Evolutionary conservation across 1,140 invertebrate species (phyloP), one percentile per base, ranked within the genome.

Genomic region (Hycleus phaleratus): DNA sequence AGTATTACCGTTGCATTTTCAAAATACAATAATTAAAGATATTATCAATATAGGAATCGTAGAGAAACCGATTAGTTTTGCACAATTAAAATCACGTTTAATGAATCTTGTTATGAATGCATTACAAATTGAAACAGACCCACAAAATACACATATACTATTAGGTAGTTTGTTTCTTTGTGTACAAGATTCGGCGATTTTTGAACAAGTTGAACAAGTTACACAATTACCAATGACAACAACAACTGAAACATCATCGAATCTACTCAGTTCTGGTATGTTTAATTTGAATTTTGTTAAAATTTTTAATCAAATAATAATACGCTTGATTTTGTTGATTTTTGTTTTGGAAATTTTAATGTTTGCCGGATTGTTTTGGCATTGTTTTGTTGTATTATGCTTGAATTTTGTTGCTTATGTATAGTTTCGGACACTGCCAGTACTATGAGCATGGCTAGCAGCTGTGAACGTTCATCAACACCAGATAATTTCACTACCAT

Each of bases 1-100:
- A 38, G 86, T 90, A 26, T 79, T 97, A 59, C 95, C 95, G 0
- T 77, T 96, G 43, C 94, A 97, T 77, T 96, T 95, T 72, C 87
- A 88, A 77, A 88, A 85, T 68, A 74, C 92, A 45, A 75, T 81
- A 7, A 90, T 92, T 26, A 85, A 88, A 52, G 88, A 91, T 71
- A 75, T 90, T 43, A 82, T 81, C 7, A 72, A 74, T 49, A 64
- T 62, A 67, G 66, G 66, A 18, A 51, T 55, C 39, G 51, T 56
- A 43, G 66, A 74, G 58, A 78, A 73, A 60, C 71, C 74, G 9
- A 66, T 81, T n/a, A 87, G 85, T 7, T 95, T 94, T 70, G 78
- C 84, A 6, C 87, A 90, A 60, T 76, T 95, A 4, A 90, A 93
- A 71, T 82, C 87, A 2, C 80, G 87, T 46, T 78, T 95, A 2